Percentiles rank a stretch among this genome's conserved stretches.
phyloP scores from a whole-genome alignment of 2,797 vertebrate genomes.

The Gouania willdenowi region DNA sequence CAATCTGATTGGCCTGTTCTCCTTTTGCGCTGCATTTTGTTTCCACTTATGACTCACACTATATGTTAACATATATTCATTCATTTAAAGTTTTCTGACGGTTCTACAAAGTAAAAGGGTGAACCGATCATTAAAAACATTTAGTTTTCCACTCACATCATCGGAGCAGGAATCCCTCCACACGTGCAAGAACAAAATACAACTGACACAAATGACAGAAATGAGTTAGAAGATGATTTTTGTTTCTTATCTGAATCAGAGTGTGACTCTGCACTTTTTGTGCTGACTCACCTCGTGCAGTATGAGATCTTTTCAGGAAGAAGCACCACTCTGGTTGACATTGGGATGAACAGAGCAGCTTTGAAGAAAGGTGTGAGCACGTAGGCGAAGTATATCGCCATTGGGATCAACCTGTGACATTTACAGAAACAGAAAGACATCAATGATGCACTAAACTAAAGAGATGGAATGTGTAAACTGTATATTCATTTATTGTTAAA shows the following conservation, averaged over 20 bases:
- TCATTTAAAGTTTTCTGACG: too few species aligned
- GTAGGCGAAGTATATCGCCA: conserved; percentile 55
- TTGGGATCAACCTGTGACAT: conserved; percentile 56
- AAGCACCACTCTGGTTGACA: not conserved
- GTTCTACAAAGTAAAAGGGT: too few species aligned
- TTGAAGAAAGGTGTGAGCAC: conserved; percentile 28
- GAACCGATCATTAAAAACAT: too few species aligned
- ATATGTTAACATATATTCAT: too few species aligned
- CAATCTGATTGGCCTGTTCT: too few species aligned
- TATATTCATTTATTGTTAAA: too few species aligned
- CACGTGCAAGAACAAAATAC: conserved; percentile 74
- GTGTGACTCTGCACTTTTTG: too few species aligned
- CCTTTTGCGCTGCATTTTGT: too few species aligned
- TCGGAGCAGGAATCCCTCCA: conserved; percentile 53
- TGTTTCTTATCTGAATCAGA: too few species aligned
- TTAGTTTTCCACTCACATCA: conserved; percentile 46
- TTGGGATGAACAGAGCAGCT: accelerated
- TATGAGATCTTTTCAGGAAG: conserved; percentile 2
- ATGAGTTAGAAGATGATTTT: not conserved
- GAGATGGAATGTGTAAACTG: too few species aligned
- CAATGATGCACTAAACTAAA: not conserved
- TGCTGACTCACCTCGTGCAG: conserved; percentile 56
- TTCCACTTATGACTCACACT: too few species aligned
- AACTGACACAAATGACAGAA: conserved; percentile 55
- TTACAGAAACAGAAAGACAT: not conserved